phyloP scores from a whole-genome alignment of 2,113 vertebrate genomes.

The Odobenus rosmarus region DNA sequence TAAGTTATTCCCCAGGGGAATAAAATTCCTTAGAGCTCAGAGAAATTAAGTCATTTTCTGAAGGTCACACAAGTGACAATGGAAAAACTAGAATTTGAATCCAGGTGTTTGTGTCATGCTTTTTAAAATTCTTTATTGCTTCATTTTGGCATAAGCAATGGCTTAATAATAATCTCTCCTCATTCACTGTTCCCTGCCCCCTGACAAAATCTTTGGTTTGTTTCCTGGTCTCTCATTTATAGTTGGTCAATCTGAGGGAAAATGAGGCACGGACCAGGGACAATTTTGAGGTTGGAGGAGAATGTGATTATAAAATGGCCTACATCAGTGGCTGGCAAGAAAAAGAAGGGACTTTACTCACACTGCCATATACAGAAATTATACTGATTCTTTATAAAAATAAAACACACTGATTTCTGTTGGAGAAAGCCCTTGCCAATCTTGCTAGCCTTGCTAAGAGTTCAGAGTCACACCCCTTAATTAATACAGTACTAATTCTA shows the following conservation, averaged over 20 bases:
- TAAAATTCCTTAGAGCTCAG: neutral
- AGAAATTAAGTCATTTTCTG: neutral
- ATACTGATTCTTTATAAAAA: neutral
- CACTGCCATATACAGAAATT: neutral
- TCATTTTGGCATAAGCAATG: neutral
- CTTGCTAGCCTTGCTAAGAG: neutral
- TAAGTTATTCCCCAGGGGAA: neutral
- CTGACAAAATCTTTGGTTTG: conserved; percentile 5
- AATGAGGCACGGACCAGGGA: neutral
- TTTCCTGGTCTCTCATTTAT: neutral
- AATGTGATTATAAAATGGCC: conserved; percentile 18
- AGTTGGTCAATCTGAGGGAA: neutral
- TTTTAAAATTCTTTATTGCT: neutral
- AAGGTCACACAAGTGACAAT: neutral
- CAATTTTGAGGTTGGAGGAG: neutral
- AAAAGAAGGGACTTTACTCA: conserved; percentile 15
- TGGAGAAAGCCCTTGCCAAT: conserved; percentile 8
- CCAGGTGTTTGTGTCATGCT: neutral
- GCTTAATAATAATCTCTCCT: neutral
- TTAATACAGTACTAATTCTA: neutral
- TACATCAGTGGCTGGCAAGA: neutral
- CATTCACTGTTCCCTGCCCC: neutral
- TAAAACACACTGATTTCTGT: neutral
- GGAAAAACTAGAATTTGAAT: neutral
- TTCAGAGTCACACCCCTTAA: neutral